Evolutionary conservation across 2,113 vertebrate genomes (phyloP).

Genomic region (Tylochromis polylepis): DNA sequence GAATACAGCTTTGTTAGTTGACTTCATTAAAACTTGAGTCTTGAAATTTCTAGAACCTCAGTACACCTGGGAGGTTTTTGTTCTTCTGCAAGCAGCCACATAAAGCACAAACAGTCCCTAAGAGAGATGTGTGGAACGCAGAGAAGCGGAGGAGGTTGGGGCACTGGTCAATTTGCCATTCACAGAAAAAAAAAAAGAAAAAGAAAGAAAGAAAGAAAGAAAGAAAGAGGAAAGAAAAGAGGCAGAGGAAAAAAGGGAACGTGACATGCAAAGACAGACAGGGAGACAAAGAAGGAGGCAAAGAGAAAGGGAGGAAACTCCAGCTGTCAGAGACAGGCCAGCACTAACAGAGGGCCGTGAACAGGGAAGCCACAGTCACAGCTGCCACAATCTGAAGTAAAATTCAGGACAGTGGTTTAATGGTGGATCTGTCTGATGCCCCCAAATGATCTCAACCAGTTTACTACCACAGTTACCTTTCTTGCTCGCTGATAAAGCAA

Average conservation of each 20-base stretch:
- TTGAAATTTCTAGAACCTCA: conserved; percentile 23
- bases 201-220: background rate
- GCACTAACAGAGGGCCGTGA: conserved; percentile 19
- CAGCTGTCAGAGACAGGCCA: conserved; percentile 27
- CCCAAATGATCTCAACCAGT: conserved; percentile 34
- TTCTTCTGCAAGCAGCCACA: conserved; percentile 20
- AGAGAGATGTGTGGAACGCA: background rate
- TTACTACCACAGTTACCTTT: conserved; percentile 5
- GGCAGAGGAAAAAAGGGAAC: background rate
- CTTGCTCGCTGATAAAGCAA: background rate
- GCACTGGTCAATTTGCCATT: conserved; percentile 42
- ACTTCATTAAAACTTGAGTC: conserved; percentile 41
- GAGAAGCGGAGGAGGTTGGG: background rate
- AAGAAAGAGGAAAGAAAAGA: background rate
- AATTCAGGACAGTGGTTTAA: conserved; percentile 45
- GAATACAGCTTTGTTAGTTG: conserved; percentile 20
- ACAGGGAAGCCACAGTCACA: conserved; percentile 37
- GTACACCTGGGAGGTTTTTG: conserved; percentile 18
- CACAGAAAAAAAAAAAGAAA: background rate
- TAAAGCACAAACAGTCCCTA: conserved; percentile 23
- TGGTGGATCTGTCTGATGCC: conserved; percentile 30
- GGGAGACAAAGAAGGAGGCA: background rate
- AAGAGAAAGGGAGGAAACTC: conserved; percentile 9
- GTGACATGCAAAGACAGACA: background rate
- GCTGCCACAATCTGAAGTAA: conserved; percentile 46